These are phyloP conservation scores for Trilocha varians DNA, from an alignment of 2,888 invertebrate species.

Conservation along the genomic window DNA sequence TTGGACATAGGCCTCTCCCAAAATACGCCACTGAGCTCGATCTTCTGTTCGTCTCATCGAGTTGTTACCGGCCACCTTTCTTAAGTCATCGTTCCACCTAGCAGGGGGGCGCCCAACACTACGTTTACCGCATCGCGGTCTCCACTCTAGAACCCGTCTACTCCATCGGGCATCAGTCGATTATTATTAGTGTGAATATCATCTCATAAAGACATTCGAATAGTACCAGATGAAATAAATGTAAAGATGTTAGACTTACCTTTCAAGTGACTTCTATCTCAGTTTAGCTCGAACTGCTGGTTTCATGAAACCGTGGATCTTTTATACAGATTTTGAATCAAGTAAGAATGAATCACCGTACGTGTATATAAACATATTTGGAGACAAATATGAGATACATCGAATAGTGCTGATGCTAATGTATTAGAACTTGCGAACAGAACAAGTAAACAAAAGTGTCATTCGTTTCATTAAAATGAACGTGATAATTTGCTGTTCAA, in stretches of 20 bases:
- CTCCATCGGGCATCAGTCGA: too few relatives aligned
- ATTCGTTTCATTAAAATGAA: conserved; percentile 15
- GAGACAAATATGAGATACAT: conserved; percentile 11
- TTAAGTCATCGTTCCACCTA: too few relatives aligned
- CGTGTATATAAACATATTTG: conserved; percentile 16
- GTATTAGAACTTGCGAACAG: conserved; percentile 18
- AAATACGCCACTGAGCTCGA: too few relatives aligned
- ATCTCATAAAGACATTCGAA: not conserved
- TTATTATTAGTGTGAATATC: not conserved
- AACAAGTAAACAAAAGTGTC: conserved; percentile 29
- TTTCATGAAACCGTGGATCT: conserved; percentile 24
- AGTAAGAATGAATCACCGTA: conserved; percentile 22
- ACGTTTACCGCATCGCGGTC: too few relatives aligned
- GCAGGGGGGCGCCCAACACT: too few relatives aligned
- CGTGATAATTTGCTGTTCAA: conserved; percentile 24
- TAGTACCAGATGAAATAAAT: not conserved
- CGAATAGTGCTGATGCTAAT: conserved; percentile 28
- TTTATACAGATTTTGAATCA: conserved; percentile 42
- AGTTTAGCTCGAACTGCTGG: conserved; percentile 30
- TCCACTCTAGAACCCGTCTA: too few relatives aligned
- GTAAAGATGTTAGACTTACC: conserved; percentile 18
- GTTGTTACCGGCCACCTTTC: too few relatives aligned
- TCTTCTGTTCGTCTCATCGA: too few relatives aligned
- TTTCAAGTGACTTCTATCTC: conserved; percentile 22
- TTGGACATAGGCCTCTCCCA: too few relatives aligned